Evolutionary conservation across 2,888 invertebrate species (phyloP).

Genomic region (Cinara cedri): DNA sequence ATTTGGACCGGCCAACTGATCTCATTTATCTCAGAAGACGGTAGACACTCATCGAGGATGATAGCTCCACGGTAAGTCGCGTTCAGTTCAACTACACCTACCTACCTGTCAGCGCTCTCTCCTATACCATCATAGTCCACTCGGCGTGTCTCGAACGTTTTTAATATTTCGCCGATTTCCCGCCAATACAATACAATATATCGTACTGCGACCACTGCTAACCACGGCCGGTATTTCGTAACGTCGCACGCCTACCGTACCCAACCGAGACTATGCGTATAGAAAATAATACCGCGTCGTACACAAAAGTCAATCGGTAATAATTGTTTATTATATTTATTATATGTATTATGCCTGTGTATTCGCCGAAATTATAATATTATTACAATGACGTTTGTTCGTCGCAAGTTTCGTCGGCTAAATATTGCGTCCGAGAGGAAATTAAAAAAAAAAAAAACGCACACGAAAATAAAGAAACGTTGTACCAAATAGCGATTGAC

Average conservation of each 20-base stretch:
- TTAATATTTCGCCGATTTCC: neutral
- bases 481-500: too few relatives aligned
- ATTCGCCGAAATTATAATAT: neutral
- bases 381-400: too few relatives aligned
- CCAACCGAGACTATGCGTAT: neutral
- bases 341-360: neutral
- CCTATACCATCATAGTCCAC: too few relatives aligned
- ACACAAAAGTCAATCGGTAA: conserved; percentile 31
- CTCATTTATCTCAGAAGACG: conserved; percentile 44
- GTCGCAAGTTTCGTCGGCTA: too few relatives aligned
- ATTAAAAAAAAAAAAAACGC: too few relatives aligned
- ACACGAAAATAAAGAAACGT: too few relatives aligned
- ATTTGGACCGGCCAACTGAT: conserved; percentile 55
- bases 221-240: neutral
- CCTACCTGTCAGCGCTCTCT: neutral
- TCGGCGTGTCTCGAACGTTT: neutral
- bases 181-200: neutral
- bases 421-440: too few relatives aligned
- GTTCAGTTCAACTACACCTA: conserved; percentile 13
- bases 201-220: too few relatives aligned
- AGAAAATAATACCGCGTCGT: neutral
- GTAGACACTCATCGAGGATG: conserved; percentile 27
- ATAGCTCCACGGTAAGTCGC: conserved; percentile 35
- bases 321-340: neutral
- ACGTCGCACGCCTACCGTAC: too few relatives aligned